Base-by-base conservation (phyloP, 1,140 invertebrate genomes). In the Bursaphelenchus mucronatus region DNA sequence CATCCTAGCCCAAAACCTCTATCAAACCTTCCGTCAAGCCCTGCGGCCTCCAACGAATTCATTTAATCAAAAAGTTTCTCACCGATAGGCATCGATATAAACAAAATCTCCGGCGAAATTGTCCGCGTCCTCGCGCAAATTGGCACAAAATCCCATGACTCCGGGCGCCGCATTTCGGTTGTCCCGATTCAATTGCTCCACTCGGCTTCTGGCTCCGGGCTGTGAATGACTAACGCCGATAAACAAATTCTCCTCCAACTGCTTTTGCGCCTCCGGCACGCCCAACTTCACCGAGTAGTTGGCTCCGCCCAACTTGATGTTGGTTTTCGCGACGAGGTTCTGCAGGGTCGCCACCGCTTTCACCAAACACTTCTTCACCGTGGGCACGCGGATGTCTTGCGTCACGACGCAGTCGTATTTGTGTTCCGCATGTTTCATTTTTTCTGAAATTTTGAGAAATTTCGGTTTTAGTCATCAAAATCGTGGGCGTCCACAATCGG, bases 341-440 rank as follows among this genome's bases (percentile, higher is more conserved):
- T 59, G 46, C 57, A 59, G 40, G 2, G 57, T 59, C 1, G 57
- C 57, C 41, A 44, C 11, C 13, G 47, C 47, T 4, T 39, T n/a
- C 2, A 1, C 21, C 57, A 59, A 17, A 39, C 58, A 2, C 41
- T 59, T 59, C 19, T 44, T 13, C 11, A 43, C 57, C 1, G 57
- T 59, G 11, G 13, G 13, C 19, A 59, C 57, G 2, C 45, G 13
- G 40, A 59, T 39, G 41, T 59, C 57, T 59, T 59, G 57, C 10
- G 57, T 59, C 13, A 59, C 57, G 7, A 59, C 40, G 30, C 30
- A 30, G 30, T 59, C 45, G 57, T 59, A 59, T n/a, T 44, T 39
- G 40, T 59, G 57, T 9, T 59, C 57, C 13, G 40, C 41, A 6
- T 44, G 41, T 7, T 59, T 59, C 57, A 59, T 59, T 30, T 1